phyloP scores from a whole-genome alignment of 2,797 vertebrate species.

The Pyrocephalus nanus region DNA sequence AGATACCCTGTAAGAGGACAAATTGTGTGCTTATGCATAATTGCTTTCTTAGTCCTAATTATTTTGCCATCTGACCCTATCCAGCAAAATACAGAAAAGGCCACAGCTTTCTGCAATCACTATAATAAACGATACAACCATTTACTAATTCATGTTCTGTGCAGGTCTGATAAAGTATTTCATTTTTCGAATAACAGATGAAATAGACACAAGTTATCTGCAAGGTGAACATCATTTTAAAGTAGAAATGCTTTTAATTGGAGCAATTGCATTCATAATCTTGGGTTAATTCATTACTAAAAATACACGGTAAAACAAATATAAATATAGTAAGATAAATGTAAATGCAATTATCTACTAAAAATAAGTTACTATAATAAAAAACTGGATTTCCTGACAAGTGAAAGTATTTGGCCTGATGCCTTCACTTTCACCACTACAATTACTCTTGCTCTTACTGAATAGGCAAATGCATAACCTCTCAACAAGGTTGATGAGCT shows the following conservation, averaged over 20 bases:
- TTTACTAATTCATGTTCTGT: neutral
- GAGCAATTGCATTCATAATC: neutral
- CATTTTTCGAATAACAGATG: neutral
- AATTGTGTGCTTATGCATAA: neutral
- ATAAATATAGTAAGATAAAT: neutral
- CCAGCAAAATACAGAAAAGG: neutral
- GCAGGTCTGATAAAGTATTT: neutral
- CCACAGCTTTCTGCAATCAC: neutral
- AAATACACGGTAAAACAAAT: neutral
- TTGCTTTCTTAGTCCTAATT: neutral
- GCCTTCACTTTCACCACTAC: neutral
- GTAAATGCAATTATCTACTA: neutral
- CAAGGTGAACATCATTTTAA: neutral
- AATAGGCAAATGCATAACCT: neutral
- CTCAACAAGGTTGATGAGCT: neutral
- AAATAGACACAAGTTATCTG: neutral
- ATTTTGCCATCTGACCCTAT: neutral
- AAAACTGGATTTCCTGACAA: neutral
- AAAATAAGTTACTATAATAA: neutral
- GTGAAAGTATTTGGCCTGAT: neutral
- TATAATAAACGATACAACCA: neutral
- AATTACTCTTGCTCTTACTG: neutral
- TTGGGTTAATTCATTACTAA: neutral
- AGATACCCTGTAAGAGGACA: neutral
- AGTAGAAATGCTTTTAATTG: neutral